These are phyloP conservation scores for Lepidocolaptes lacrymiger DNA, from an alignment of 2,797 vertebrate species.

Conservation along the genomic window DNA sequence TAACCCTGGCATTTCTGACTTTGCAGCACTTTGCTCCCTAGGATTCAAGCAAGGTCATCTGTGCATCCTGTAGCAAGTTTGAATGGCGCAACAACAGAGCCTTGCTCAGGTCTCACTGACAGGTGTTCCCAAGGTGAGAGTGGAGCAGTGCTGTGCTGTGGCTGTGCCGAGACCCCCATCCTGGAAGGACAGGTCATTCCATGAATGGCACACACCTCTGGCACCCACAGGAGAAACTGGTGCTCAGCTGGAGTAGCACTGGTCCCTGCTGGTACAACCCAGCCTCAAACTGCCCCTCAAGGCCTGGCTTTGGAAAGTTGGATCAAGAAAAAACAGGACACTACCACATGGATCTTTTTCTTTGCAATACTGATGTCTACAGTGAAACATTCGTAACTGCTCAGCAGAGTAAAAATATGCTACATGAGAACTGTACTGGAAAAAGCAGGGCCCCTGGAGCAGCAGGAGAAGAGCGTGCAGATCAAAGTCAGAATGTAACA, in stretches of 20 bases:
- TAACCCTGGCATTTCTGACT: neutral
- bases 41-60: neutral
- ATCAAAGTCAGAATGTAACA: neutral
- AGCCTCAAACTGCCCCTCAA: neutral
- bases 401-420: slow-evolving; percentile 56
- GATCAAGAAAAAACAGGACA: neutral
- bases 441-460: slow-evolving; percentile 15
- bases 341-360: neutral
- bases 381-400: slow-evolving; percentile 53
- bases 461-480: neutral
- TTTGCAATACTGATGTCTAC: slow-evolving; percentile 16
- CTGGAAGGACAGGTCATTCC: neutral
- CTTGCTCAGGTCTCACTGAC: neutral
- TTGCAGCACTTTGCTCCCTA: neutral
- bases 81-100: neutral
- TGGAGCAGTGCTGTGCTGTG: neutral
- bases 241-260: neutral
- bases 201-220: neutral
- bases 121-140: accelerated
- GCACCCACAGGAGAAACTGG: neutral
- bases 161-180: neutral
- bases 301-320: neutral
- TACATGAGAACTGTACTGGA: slow-evolving; percentile 47
- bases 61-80: neutral
- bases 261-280: accelerated